Evolutionary conservation across 2,888 invertebrate species (phyloP), one percentile per base, ranked within the genome.

Genomic region (Vannuccia rotundouncinata): DNA sequence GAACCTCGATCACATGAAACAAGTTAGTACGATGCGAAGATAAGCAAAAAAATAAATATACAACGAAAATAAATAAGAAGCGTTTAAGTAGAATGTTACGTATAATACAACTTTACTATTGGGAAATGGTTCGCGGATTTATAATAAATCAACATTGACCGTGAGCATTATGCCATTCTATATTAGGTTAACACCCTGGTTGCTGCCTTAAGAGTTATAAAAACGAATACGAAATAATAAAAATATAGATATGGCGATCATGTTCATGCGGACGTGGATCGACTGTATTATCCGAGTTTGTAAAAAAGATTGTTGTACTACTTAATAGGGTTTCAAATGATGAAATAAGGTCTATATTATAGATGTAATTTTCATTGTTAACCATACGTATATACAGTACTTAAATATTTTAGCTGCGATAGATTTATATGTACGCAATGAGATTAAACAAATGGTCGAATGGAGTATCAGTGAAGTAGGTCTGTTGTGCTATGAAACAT

Each of bases 1-100:
- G 66, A 66, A 22, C 66, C 66, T 66, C 66, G 66, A 66, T 66
- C 66, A 66, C 66, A 66, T 66, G 66, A 66, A 66, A 66, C 10
- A 66, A 66, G 66, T 27, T 5, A 17, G 45, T 13, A 45, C 45
- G 5, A 45, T 13, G 17, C 45, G 17, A 66, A 66, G 25, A 66
- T 45, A 45, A 45, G 17, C 45, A 45, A 66, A 66, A 66, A 66
- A 66, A 2, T n/a, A 22, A 13, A 22, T 22, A 66, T 22, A 66
- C 22, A 66, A 5, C 22, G 66, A 27, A n/a, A 66, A 66, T 66
- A 66, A 66, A 66, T 66, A 66, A 22, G 25, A 5, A 2, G 66
- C 25, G 10, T 66, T 5, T 66, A 13, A 13, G 5, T n/a, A 66
- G 5, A 66, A n/a, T 22, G 22, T 22, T 66, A 66, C 66, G 25